phyloP scores from a whole-genome alignment of 1,140 invertebrate species.

The Microplitis demolitor region DNA sequence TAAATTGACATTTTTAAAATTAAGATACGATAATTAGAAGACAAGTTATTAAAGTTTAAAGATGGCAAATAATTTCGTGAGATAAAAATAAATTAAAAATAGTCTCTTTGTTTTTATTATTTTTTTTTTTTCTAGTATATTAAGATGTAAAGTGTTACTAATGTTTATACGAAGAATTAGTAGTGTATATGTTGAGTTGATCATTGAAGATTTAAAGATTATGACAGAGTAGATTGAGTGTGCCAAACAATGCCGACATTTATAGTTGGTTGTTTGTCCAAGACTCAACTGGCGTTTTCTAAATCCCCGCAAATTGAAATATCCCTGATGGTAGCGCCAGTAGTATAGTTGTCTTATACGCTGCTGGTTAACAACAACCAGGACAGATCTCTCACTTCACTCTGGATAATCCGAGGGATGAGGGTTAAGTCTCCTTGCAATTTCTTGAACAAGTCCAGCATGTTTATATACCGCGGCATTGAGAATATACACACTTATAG shows the following conservation, averaged over 20 bases:
- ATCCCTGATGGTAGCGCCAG: constrained; percentile 36
- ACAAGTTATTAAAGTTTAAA: too few species aligned
- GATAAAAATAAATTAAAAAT: not conserved
- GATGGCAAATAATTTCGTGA: too few species aligned
- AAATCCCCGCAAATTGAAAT: constrained; percentile 52
- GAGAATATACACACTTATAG: too few species aligned
- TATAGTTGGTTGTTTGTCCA: constrained; percentile 19
- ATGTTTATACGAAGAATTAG: not conserved
- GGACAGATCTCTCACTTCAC: constrained; percentile 44
- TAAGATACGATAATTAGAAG: too few species aligned
- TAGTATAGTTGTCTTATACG: constrained; percentile 22
- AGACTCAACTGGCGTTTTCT: constrained; percentile 28
- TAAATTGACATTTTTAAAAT: too few species aligned
- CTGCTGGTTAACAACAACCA: constrained; percentile 50
- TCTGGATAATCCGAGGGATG: constrained; percentile 40
- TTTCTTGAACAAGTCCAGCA: constrained; percentile 37
- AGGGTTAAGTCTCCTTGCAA: constrained; percentile 33
- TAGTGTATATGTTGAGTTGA: not conserved
- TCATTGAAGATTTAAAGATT: not conserved
- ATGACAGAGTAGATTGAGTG: not conserved
- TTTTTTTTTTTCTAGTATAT: not conserved
- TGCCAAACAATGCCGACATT: not conserved
- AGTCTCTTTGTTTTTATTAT: not conserved
- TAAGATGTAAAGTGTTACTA: not conserved
- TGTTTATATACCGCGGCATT: constrained; percentile 23